These are phyloP conservation scores for Villa cingulata DNA, from an alignment of 2,888 invertebrate species.

Conservation along the genomic window DNA sequence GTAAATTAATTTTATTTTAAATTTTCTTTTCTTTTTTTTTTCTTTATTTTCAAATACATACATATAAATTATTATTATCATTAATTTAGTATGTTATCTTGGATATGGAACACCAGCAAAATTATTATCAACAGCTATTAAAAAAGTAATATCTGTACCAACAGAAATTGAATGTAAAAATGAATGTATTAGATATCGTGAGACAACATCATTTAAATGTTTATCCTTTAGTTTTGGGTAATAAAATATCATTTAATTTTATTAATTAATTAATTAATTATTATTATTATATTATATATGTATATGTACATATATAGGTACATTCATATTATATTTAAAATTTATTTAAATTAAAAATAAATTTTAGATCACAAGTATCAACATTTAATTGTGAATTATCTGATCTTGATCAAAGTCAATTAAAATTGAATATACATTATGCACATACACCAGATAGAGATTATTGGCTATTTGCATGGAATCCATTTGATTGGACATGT, in stretches of 20 bases:
- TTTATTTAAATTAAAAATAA: too few relatives aligned
- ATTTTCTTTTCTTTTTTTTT: constrained; percentile 3
- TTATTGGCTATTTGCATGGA: constrained; percentile 65
- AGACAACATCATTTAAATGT: constrained; percentile 50
- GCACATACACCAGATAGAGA: constrained; percentile 45
- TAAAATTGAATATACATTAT: constrained; percentile 60
- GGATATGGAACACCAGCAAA: constrained; percentile 64
- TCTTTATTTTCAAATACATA: background rate
- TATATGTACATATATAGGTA: too few relatives aligned
- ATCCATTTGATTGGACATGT: constrained; percentile 61
- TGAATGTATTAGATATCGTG: constrained; percentile 45
- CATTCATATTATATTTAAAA: too few relatives aligned
- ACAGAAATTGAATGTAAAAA: constrained; percentile 55
- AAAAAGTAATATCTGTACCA: constrained; percentile 49
- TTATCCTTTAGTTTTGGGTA: constrained; percentile 64
- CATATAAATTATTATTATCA: background rate
- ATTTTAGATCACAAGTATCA: constrained; percentile 27
- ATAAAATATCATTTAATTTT: constrained; percentile 11
- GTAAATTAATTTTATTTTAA: constrained; percentile 20
- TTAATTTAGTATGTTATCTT: constrained; percentile 55
- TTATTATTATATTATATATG: too few relatives aligned
- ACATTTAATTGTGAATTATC: constrained; percentile 58
- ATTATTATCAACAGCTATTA: constrained; percentile 48
- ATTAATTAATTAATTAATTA: background rate
- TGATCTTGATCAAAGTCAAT: constrained; percentile 61